Conservation (phyloP, 2,888 invertebrate species). For the Conops quadrifasciatus region DNA sequence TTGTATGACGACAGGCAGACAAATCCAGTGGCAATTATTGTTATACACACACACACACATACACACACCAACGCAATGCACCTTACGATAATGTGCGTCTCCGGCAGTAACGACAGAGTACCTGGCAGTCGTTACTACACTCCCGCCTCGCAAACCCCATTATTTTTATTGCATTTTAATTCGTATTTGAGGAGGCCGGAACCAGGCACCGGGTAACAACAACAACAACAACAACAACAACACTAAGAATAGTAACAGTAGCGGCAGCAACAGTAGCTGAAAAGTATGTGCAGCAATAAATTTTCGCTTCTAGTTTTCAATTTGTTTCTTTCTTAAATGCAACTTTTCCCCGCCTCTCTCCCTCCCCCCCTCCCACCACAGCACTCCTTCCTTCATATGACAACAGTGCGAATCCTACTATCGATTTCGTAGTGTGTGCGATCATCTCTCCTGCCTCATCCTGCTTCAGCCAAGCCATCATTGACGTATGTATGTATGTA, state of each 20-base stretch:
- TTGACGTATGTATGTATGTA: no score
- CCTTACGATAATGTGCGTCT: neutral
- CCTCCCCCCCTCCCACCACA: no score
- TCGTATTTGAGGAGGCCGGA: constrained; percentile 28
- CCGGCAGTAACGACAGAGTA: no score
- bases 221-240: constrained; percentile 14
- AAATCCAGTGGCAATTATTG: constrained; percentile 27
- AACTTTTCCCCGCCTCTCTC: neutral
- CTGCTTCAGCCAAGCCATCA: no score
- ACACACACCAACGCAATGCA: constrained; percentile 16
- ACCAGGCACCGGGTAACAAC: constrained; percentile 3
- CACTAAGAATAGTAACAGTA: neutral
- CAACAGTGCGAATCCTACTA: neutral
- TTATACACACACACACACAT: constrained; percentile 10
- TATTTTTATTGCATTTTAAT: constrained; percentile 36
- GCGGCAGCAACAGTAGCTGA: constrained; percentile 6
- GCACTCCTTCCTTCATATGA: neutral
- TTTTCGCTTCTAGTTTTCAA: constrained; percentile 32
- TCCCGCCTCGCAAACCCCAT: neutral
- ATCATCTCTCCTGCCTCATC: neutral
- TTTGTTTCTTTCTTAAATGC: constrained; percentile 10
- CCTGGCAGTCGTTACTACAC: no score
- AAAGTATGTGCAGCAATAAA: constrained; percentile 46
- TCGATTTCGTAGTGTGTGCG: neutral
- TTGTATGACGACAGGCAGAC: constrained; percentile 12